Conservation (phyloP, 23 tunicate genomes). For the Diplosoma virens region DNA sequence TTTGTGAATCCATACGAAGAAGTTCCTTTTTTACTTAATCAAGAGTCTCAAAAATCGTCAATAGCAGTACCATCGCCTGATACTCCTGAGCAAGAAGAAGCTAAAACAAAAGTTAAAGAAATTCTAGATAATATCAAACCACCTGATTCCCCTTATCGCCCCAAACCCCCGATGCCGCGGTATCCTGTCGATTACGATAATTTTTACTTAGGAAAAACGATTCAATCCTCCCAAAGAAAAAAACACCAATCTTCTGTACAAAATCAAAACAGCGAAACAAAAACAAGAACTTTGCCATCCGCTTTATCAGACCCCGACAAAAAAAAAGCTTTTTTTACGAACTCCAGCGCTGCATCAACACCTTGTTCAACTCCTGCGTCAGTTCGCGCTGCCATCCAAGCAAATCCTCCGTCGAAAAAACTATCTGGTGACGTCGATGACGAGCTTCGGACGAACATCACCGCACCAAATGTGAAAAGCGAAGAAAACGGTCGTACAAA, state of each 20-base stretch:
- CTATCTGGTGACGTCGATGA: neutral
- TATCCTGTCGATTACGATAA: constrained; percentile 69
- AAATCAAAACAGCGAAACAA: neutral
- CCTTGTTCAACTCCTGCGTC: constrained; percentile 20
- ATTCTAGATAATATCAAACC: constrained; percentile 50
- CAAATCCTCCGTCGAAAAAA: neutral
- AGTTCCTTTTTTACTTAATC: constrained; percentile 25
- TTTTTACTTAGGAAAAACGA: constrained; percentile 28
- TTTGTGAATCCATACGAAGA: constrained; percentile 64
- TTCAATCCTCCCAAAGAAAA: neutral
- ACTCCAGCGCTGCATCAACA: constrained; percentile 8
- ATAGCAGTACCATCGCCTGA: neutral
- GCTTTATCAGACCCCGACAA: neutral
- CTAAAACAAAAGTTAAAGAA: constrained; percentile 46
- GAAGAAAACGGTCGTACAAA: constrained; percentile 5
- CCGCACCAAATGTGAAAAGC: neutral
- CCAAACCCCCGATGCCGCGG: constrained; percentile 53
- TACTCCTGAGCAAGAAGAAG: constrained; percentile 38
- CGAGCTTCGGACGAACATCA: neutral
- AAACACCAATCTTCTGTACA: neutral
- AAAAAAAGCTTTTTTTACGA: neutral
- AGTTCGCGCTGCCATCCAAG: neutral
- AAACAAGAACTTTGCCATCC: neutral
- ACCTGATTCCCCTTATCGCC: constrained; percentile 43
- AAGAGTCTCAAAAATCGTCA: neutral